These are phyloP conservation scores for Python bivittatus DNA, from an alignment of 2,113 vertebrate species.

Conservation along the genomic window DNA sequence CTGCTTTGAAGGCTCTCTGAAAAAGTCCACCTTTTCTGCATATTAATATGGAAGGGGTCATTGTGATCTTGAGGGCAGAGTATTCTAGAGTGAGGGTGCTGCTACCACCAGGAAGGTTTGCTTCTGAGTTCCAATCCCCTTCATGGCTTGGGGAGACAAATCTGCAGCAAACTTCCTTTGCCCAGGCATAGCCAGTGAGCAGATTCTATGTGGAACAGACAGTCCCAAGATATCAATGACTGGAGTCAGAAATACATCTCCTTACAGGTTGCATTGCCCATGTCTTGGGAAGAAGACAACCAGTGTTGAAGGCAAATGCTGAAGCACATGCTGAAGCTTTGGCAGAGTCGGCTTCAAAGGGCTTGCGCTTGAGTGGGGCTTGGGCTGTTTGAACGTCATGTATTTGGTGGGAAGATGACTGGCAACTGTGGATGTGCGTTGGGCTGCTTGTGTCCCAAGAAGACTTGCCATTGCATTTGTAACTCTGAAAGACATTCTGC, in stretches of 20 bases:
- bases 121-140: background rate
- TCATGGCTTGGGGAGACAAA: background rate
- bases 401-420: background rate
- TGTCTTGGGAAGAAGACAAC: background rate
- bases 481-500: background rate
- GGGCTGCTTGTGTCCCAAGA: background rate
- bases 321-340: too few species aligned
- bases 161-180: background rate
- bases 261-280: background rate
- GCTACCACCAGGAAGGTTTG: background rate
- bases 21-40: background rate
- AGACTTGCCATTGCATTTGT: background rate
- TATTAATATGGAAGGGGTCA: background rate
- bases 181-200: background rate
- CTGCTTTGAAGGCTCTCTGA: background rate
- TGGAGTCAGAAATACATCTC: background rate
- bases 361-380: background rate
- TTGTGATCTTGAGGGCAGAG: background rate
- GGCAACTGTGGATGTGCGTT: background rate
- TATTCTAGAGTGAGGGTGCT: background rate
- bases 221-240: background rate
- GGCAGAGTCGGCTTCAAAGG: too few species aligned
- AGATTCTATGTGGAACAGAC: background rate
- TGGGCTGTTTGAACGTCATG: background rate
- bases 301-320: background rate